Conservation (phyloP, 92 coral and sea anemone genomes). For the Galaxea fascicularis region DNA sequence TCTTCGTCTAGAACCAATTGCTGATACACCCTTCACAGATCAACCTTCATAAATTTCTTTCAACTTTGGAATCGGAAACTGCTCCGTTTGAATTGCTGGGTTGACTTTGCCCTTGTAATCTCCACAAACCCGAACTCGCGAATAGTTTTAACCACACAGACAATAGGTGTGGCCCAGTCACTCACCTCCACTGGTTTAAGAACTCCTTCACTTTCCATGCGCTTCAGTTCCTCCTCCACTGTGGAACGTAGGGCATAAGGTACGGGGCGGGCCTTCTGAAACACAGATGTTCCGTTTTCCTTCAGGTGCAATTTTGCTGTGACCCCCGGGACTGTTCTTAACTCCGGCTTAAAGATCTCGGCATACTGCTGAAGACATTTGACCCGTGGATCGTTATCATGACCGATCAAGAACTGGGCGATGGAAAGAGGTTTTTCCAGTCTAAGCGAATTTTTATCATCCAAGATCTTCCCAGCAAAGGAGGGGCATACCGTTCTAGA, state of each 20-base stretch:
- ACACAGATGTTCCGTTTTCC: slow-evolving; percentile 12
- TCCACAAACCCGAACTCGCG: slow-evolving; percentile 38
- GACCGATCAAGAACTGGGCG: slow-evolving; percentile 45
- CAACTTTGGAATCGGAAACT: slow-evolving; percentile 42
- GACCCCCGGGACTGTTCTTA: slow-evolving; percentile 35
- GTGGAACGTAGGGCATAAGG: slow-evolving; percentile 40
- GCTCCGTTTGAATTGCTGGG: slow-evolving; percentile 46
- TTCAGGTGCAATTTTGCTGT: slow-evolving; percentile 27
- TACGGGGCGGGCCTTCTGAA: slow-evolving; percentile 40
- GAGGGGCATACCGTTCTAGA: too few relatives aligned
- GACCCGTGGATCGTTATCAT: slow-evolving; percentile 28
- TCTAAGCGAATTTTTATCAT: too few relatives aligned
- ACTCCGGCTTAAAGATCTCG: slow-evolving; percentile 24
- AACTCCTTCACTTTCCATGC: slow-evolving; percentile 46
- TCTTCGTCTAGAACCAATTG: slow-evolving; percentile 29
- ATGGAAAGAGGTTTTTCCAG: too few relatives aligned
- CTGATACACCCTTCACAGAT: slow-evolving; percentile 36
- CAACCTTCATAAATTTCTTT: slow-evolving; percentile 39
- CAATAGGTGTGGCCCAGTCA: slow-evolving; percentile 44
- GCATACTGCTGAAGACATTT: slow-evolving; percentile 27
- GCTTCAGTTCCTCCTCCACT: slow-evolving; percentile 39
- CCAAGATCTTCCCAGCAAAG: too few relatives aligned
- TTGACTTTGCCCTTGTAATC: slow-evolving; percentile 48
- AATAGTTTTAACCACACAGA: slow-evolving; percentile 36
- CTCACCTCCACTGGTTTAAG: slow-evolving; percentile 42